phyloP scores from a whole-genome alignment of 2,797 vertebrate species.

The Gymnoscopelus braueri region DNA sequence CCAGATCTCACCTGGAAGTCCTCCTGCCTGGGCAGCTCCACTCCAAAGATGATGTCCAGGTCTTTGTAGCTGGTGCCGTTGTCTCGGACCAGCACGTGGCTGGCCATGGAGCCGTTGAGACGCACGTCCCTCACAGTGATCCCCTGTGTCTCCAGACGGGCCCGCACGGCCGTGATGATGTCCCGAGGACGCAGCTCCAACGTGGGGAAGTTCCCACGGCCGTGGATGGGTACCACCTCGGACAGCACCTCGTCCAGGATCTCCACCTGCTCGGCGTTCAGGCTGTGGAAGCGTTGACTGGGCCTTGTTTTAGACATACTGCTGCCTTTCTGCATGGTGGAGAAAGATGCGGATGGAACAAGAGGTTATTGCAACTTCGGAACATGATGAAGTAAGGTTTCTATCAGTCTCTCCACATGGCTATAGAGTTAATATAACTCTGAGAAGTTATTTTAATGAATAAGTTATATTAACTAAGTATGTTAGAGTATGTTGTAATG shows the following conservation, averaged over 20 bases:
- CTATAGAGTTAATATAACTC: too few species aligned
- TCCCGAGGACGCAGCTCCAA: slow-evolving; percentile 93
- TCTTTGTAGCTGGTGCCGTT: slow-evolving; percentile 95
- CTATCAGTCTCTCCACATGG: background rate
- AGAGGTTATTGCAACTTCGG: slow-evolving; percentile 41
- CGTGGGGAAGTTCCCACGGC: slow-evolving; percentile 95
- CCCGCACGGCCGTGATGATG: slow-evolving; percentile 90
- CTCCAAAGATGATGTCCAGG: slow-evolving; percentile 95
- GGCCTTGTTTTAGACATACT: slow-evolving; percentile 88
- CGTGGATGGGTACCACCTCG: slow-evolving; percentile 93
- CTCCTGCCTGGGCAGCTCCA: slow-evolving; percentile 89
- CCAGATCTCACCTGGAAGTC: slow-evolving; percentile 85
- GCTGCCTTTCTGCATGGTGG: slow-evolving; percentile 54
- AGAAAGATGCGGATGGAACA: background rate
- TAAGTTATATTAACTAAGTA: too few species aligned
- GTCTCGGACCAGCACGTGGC: slow-evolving; percentile 91
- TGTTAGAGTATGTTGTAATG: too few species aligned
- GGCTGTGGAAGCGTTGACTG: slow-evolving; percentile 89
- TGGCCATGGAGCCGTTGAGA: slow-evolving; percentile 95
- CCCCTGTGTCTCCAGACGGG: slow-evolving; percentile 86
- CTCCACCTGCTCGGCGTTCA: slow-evolving; percentile 92
- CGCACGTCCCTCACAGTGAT: slow-evolving; percentile 91
- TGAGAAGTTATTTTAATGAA: too few species aligned
- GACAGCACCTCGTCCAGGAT: slow-evolving; percentile 92
- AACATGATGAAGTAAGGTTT: slow-evolving; percentile 11